Evolutionary conservation across 1,140 invertebrate species (phyloP), one percentile per base, ranked within the genome.

Genomic region (Saccostrea echinata): DNA sequence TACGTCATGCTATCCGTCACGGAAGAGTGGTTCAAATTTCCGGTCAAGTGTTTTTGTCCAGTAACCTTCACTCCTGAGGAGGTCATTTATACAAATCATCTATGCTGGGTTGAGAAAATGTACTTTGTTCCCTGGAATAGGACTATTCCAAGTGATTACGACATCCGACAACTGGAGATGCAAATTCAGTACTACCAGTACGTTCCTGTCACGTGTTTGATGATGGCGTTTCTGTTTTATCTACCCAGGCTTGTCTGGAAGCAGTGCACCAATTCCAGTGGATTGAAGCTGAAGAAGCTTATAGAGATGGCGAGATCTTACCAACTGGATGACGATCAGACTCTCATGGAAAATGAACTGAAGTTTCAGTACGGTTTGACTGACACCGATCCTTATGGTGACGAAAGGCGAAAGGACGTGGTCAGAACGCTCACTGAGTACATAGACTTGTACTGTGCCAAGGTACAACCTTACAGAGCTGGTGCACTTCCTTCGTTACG

Each of bases 291-390:
- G 27, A 84, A 89, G 24, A 90, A 90, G 81, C 85, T 92, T 8
- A 96, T 98, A 95, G 95, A 95, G 43, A 97, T 97, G 81, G 96
- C 98, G 76, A 97, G 86, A 18, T 84, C 84, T 21, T 85, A 84
- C 27, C 87, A 90, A 24, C 53, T 76, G 68, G 68, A 76, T 16
- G 27, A 30, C 16, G 68, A 27, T 27, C 33, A 76, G 11, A 27
- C 30, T 27, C 30, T 76, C 27, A 9, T 30, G 8, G 24, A 30
- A 27, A 76, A 76, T 76, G 68, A 76, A 30, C 27, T 76, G 12
- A 76, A 76, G 68, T 76, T 30, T 76, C 68, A 76, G 68, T 76
- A 76, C 16, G 68, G 68, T 33, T 27, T 76, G 11, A 30, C 16
- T 16, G 11, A 24, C 27, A 76, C 11, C 11, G 68, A 76, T 76